These are phyloP conservation scores for Thera britannica DNA, from an alignment of 2,888 invertebrate species.

Conservation along the genomic window DNA sequence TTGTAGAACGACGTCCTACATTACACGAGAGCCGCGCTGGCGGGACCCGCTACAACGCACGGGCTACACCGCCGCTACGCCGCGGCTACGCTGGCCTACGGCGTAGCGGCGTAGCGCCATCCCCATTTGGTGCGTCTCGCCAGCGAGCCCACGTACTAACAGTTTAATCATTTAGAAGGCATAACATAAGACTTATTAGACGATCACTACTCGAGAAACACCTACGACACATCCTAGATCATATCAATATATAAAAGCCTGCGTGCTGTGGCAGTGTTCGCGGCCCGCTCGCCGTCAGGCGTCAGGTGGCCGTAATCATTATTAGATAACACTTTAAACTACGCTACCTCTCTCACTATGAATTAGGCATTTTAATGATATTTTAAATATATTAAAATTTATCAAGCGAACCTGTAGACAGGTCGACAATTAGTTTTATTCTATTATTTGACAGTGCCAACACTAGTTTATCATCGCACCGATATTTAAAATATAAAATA, in stretches of 20 bases:
- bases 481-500: conserved; percentile 52
- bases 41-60: conserved; percentile 44
- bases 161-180: conserved; percentile 71
- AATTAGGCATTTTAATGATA: conserved; percentile 77
- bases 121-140: conserved; percentile 37
- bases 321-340: conserved; percentile 72
- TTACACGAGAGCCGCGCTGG: conserved; percentile 47
- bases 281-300: conserved; percentile 54
- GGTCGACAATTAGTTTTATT: conserved; percentile 56
- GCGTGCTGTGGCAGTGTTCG: conserved; percentile 70
- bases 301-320: conserved; percentile 63
- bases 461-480: conserved; percentile 45
- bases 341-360: conserved; percentile 82
- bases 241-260: conserved; percentile 81
- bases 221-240: conserved; percentile 84
- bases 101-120: conserved; percentile 34
- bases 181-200: conserved; percentile 82
- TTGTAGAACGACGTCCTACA: conserved; percentile 73
- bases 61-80: conserved; percentile 51
- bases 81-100: conserved; percentile 34
- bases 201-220: conserved; percentile 83
- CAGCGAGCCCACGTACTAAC: conserved; percentile 59
- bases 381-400: conserved; percentile 73
- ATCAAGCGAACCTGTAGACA: conserved; percentile 66
- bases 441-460: conserved; percentile 58